These are phyloP conservation scores for Bergia sp. DNA, from an alignment of 92 coral and sea anemone genomes.

Conservation along the genomic window DNA sequence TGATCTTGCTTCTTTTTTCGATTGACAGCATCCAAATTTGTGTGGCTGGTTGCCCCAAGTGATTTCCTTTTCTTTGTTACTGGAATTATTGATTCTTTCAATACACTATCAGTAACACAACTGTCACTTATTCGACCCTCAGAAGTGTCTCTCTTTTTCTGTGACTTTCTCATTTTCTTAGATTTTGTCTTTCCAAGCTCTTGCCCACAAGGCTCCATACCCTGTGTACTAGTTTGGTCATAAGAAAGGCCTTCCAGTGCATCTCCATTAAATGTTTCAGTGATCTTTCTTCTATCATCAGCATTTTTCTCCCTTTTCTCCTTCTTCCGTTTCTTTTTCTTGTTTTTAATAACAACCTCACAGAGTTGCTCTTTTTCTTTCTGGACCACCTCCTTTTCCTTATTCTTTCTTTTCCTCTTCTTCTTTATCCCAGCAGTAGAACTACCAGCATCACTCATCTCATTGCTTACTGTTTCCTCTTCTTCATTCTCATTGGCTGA, in stretches of 20 bases:
- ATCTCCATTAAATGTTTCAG: not conserved
- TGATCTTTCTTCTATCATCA: not conserved
- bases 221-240: not conserved
- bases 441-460: not conserved
- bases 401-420: conserved; percentile 15
- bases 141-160: not conserved
- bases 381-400: not conserved
- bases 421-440: not conserved
- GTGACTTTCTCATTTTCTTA: not conserved
- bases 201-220: not conserved
- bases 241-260: not conserved
- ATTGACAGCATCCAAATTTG: not conserved
- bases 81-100: not conserved
- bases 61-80: not conserved
- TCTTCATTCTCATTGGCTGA: not conserved
- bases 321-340: not conserved
- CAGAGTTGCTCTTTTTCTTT: not conserved
- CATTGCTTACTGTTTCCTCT: not conserved
- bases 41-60: not conserved
- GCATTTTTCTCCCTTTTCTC: not conserved
- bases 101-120: not conserved
- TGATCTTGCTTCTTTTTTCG: not conserved
- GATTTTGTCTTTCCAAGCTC: not conserved
- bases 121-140: not conserved
- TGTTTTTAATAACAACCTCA: not conserved